Base-by-base conservation (phyloP, 2,888 invertebrate genomes). In the Fragum fragum region DNA sequence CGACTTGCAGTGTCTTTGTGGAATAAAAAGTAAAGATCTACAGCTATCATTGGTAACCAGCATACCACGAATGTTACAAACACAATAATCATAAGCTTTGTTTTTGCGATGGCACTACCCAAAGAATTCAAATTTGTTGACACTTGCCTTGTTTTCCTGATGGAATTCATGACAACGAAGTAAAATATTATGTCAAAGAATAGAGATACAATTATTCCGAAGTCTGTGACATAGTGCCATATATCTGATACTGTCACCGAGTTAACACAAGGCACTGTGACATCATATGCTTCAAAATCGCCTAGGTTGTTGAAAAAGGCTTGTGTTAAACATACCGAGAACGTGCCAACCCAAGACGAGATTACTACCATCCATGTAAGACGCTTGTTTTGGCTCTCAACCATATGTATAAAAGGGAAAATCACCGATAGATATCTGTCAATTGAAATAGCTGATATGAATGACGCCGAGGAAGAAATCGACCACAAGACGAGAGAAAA, bases 61-160 rank as follows among this genome's bases (percentile, higher is more conserved):
- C 66, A 66, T 14, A 66, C 26, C 6, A 66, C 42, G 16, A 66
- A 66, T 14, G 66, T 66, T 1, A 66, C 66, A 26, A 23, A 26
- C 0, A 66, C 66, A 2, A 66, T 5, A 7, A 66, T 66, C 66
- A 66, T 66, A 0, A 66, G 23, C n/a, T 42, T 66, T 9, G 66
- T 66, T 21, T 42, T 66, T 21, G 66, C 66, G 26, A 66, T 26
- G 23, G 21, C 42, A 26, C 21, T 42, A 14, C 21, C 21, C 16
- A 21, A 23, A 26, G 47, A 47, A 3, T 18, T 3, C 14, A 16
- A 47, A 2, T 14, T 14, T 47, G 47, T 47, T 18, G 47, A 47
- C 2, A 47, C n/a, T 47, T 47, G 47, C 14, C 66, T 11, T 23
- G 6, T 42, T 21, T 39, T 42, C 7, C 23, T 42, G 36, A 66